Evolutionary conservation across 2,888 invertebrate genomes (phyloP).

Genomic region (Drosophila emarginata): DNA sequence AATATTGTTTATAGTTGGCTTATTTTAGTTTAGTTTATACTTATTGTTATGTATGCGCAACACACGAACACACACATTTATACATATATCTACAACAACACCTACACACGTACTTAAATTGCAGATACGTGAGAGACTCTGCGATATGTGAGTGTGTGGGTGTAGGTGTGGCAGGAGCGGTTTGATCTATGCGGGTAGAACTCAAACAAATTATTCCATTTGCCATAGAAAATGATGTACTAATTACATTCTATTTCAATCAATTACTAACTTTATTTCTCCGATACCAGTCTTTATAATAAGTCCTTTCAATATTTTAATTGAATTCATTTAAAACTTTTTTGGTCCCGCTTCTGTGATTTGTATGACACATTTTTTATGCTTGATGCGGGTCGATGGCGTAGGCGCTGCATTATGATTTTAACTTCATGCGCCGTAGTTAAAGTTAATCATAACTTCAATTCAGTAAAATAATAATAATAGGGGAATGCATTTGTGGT

Average conservation of each 20-base stretch:
- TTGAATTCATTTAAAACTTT: not conserved
- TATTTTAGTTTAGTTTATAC: slow-evolving; percentile 25
- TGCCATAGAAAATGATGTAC: not conserved
- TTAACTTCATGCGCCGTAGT: slow-evolving; percentile 42
- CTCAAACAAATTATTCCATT: not conserved
- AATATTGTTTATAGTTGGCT: slow-evolving; percentile 61
- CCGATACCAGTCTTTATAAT: too few relatives aligned
- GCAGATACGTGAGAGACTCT: slow-evolving; percentile 23
- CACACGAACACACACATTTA: slow-evolving; percentile 23
- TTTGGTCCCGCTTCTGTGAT: slow-evolving; percentile 21
- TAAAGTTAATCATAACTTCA: slow-evolving; percentile 71
- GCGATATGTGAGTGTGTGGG: slow-evolving; percentile 12
- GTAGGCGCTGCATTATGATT: slow-evolving; percentile 30
- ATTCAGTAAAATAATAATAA: slow-evolving; percentile 49
- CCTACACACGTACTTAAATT: slow-evolving; percentile 31
- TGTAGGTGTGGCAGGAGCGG: slow-evolving; percentile 11
- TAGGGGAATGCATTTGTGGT: slow-evolving; percentile 29
- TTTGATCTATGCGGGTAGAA: slow-evolving; percentile 16
- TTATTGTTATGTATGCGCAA: slow-evolving; percentile 10
- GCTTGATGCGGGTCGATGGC: not conserved
- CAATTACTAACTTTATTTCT: too few relatives aligned
- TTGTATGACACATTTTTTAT: not conserved
- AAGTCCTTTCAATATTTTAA: too few relatives aligned
- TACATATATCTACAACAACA: slow-evolving; percentile 18
- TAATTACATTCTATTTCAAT: too few relatives aligned